Evolutionary conservation across 2,888 invertebrate genomes (phyloP).

Genomic region (Xiphydria camelus): DNA sequence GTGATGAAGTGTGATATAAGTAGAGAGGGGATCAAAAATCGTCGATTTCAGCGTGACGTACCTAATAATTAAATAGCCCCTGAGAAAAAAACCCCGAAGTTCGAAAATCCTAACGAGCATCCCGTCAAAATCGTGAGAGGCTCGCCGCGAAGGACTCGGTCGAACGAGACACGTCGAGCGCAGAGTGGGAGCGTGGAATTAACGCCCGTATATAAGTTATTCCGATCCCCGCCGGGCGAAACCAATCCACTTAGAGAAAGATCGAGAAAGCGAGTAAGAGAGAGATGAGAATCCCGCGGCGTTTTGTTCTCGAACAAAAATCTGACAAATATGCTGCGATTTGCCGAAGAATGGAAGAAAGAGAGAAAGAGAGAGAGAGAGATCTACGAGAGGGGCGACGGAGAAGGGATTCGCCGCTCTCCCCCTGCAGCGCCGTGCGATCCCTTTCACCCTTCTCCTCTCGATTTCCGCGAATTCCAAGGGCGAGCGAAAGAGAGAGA

Average conservation of each 20-base stretch:
- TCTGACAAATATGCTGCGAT: constrained; percentile 58
- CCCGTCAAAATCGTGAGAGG: too few relatives aligned
- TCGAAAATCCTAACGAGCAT: too few relatives aligned
- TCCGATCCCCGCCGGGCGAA: constrained; percentile 33
- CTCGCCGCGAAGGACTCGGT: too few relatives aligned
- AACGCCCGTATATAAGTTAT: constrained; percentile 35
- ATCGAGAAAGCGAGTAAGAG: background rate
- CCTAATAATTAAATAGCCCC: too few relatives aligned
- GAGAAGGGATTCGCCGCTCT: background rate
- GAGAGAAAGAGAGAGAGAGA: constrained; percentile 21
- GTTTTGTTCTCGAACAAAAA: constrained; percentile 56
- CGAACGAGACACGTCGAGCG: too few relatives aligned
- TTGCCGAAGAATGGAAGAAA: constrained; percentile 51
- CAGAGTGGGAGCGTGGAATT: constrained; percentile 31
- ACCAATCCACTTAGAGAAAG: constrained; percentile 52
- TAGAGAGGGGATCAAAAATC: too few relatives aligned
- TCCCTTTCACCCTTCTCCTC: constrained; percentile 2
- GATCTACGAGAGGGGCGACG: constrained; percentile 2
- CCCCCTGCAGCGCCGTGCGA: background rate
- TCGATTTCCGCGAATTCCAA: background rate
- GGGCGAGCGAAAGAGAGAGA: constrained; percentile 1
- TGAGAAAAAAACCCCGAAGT: too few relatives aligned
- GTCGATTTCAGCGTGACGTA: too few relatives aligned
- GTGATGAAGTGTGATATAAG: too few relatives aligned
- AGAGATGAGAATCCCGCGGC: constrained; percentile 11